A percentile compares a stretch with the other conserved stretches of the same genome.
Conservation (phyloP, 2,797 vertebrate species). For the Sus cebifrons region DNA sequence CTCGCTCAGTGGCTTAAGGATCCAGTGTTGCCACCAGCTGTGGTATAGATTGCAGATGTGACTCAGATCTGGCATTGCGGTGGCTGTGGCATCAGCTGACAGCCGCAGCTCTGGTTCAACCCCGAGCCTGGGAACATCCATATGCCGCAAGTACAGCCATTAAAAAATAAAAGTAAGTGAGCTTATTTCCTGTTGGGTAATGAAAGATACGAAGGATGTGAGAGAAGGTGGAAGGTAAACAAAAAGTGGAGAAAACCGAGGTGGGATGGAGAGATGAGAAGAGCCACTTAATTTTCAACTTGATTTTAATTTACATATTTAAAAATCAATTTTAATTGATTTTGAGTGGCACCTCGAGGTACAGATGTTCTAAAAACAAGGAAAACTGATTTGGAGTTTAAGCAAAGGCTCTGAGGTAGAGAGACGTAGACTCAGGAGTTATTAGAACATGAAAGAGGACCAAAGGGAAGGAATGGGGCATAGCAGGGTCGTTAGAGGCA, state of each 20-base stretch:
- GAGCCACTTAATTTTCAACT: background rate
- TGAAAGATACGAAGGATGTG: background rate
- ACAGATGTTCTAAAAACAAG: constrained; percentile 7
- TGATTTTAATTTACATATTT: background rate
- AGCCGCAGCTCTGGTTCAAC: no score
- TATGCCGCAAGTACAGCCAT: no score
- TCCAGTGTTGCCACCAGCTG: no score
- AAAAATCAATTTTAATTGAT: background rate
- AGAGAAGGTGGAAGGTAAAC: background rate
- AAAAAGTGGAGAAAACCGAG: background rate
- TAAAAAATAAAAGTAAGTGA: no score
- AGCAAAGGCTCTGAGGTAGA: background rate
- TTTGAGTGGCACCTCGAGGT: background rate
- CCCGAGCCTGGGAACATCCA: no score
- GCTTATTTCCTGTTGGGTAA: background rate
- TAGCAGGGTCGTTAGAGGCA: background rate
- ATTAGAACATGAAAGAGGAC: background rate
- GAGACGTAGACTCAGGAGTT: background rate
- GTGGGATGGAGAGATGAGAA: background rate
- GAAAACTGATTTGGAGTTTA: background rate
- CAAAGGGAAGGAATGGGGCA: background rate
- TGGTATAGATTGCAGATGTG: no score
- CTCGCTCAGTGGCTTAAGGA: no score
- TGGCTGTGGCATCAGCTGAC: no score
- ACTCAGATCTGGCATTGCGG: no score